A percentile compares a stretch with the other conserved stretches of the same genome.
phyloP scores from a whole-genome alignment of 2,113 vertebrate genomes.

The Abramis brama region DNA sequence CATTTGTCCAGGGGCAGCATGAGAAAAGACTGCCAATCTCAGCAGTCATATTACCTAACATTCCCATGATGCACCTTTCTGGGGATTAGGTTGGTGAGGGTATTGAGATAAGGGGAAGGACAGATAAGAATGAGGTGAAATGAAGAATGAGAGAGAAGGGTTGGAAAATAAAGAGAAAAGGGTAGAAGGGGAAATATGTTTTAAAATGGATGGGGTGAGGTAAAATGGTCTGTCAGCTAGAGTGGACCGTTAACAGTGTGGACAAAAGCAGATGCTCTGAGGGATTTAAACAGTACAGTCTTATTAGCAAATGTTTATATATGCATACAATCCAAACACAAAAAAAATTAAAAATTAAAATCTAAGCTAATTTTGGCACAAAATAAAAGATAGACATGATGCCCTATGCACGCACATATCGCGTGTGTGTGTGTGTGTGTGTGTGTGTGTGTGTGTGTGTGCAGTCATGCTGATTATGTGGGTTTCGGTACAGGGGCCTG shows the following conservation, averaged over 20 bases:
- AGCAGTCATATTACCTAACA: constrained; percentile 62
- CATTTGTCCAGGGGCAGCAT: constrained; percentile 30
- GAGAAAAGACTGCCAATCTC: constrained; percentile 48
- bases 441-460: constrained; percentile 45
- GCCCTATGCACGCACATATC: not conserved
- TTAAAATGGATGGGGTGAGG: constrained; percentile 11
- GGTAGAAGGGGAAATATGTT: not conserved
- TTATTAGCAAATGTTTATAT: constrained; percentile 1
- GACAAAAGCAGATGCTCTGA: constrained; percentile 47
- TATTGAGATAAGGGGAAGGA: constrained; percentile 43
- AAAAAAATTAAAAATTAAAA: too few relatives aligned
- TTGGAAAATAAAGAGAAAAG: not conserved
- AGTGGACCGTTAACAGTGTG: constrained; percentile 27
- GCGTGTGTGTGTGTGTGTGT: constrained; percentile 18
- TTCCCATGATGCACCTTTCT: constrained; percentile 52
- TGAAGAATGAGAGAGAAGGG: constrained; percentile 12
- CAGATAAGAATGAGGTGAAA: constrained; percentile 44
- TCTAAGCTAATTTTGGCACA: not conserved
- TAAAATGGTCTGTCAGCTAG: constrained; percentile 2
- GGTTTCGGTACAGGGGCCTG: constrained; percentile 50
- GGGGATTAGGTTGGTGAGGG: constrained; percentile 52
- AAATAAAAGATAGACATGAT: constrained; percentile 17
- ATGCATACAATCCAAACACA: not conserved
- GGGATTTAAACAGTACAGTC: not conserved
- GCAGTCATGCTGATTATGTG: constrained; percentile 34